Evolutionary conservation across 2,888 invertebrate genomes (phyloP).

Genomic region (Asteroscopus sphinx): DNA sequence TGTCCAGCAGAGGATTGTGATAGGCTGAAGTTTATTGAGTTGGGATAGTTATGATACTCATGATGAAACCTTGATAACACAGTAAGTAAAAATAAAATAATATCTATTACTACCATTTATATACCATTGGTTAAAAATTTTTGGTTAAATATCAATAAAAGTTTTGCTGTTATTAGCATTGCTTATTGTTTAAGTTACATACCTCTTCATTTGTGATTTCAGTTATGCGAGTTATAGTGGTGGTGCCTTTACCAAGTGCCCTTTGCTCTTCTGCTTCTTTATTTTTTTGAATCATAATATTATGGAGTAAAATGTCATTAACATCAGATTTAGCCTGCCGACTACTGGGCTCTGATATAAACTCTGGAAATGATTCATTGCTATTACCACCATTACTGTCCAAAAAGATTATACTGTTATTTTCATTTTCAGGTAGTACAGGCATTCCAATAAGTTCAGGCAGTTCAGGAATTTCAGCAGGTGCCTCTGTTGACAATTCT

Average conservation of each 20-base stretch:
- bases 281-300: conserved; percentile 51
- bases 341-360: conserved; percentile 48
- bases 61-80: too few species aligned
- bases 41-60: too few species aligned
- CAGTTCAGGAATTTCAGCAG: conserved; percentile 20
- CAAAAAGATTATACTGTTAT: conserved; percentile 50
- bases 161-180: neutral
- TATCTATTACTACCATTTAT: too few species aligned
- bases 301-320: conserved; percentile 46
- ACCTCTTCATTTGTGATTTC: conserved; percentile 45
- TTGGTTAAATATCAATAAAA: neutral
- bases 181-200: conserved; percentile 12
- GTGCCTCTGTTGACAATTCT: conserved; percentile 32
- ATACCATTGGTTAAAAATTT: too few species aligned
- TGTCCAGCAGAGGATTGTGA: too few species aligned
- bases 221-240: conserved; percentile 38
- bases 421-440: conserved; percentile 42
- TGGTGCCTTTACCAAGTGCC: conserved; percentile 41
- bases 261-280: conserved; percentile 42
- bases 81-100: too few species aligned
- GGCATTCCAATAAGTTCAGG: too few species aligned
- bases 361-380: conserved; percentile 65
- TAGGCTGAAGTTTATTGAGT: too few species aligned
- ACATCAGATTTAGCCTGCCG: conserved; percentile 60
- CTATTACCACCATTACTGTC: conserved; percentile 65